phyloP scores from a whole-genome alignment of 1,140 invertebrate species.

The Neuroterus valhalla region DNA sequence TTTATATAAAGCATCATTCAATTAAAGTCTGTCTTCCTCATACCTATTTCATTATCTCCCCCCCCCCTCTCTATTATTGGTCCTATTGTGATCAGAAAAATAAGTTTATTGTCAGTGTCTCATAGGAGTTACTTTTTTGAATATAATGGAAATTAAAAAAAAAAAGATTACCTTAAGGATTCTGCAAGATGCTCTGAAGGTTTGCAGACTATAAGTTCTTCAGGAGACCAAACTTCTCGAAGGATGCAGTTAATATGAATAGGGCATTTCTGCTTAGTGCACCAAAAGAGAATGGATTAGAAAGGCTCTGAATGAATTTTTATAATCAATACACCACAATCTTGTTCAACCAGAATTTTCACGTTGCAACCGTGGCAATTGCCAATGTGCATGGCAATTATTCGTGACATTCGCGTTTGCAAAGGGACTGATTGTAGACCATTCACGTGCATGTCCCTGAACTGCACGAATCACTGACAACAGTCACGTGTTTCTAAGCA shows the following conservation, averaged over 20 bases:
- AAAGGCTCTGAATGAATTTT: neutral
- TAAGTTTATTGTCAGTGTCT: no score
- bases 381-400: neutral
- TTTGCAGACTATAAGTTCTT: neutral
- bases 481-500: neutral
- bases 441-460: slow-evolving; percentile 35
- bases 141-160: no score
- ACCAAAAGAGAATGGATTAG: slow-evolving; percentile 30
- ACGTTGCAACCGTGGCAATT: slow-evolving; percentile 29
- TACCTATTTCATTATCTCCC: no score
- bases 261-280: neutral
- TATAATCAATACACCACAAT: neutral
- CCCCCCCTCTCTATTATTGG: no score
- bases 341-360: neutral
- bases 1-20: no score
- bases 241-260: neutral
- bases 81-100: no score
- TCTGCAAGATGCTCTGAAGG: neutral
- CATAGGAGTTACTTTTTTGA: no score
- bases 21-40: no score
- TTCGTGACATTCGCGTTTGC: neutral
- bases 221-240: neutral
- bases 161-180: slow-evolving; percentile 1
- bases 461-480: neutral
- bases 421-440: slow-evolving; percentile 10